phyloP scores from a whole-genome alignment of 2,888 invertebrate genomes.

The Drosophila gaucha region DNA sequence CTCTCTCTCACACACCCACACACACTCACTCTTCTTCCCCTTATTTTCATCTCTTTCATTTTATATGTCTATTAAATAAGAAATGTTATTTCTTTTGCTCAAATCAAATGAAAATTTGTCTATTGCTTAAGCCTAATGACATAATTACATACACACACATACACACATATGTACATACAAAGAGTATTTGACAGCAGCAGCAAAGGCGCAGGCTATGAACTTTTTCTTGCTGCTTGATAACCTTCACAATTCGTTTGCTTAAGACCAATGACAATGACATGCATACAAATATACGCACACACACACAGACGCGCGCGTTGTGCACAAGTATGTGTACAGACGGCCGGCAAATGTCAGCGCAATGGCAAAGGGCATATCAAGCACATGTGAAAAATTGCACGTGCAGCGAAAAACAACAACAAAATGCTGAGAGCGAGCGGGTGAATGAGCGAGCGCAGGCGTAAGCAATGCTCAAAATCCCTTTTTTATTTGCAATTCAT shows the following conservation, averaged over 20 bases:
- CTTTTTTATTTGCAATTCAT: constrained; percentile 3
- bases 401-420: constrained; percentile 45
- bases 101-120: constrained; percentile 1
- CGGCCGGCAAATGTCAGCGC: constrained; percentile 46
- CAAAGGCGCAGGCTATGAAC: constrained; percentile 14
- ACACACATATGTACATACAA: neutral
- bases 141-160: neutral
- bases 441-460: constrained; percentile 40
- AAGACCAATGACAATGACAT: constrained; percentile 42
- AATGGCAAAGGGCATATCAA: constrained; percentile 30
- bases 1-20: too few relatives aligned
- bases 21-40: too few relatives aligned
- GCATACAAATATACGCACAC: constrained; percentile 5
- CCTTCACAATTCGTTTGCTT: constrained; percentile 38
- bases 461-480: constrained; percentile 13
- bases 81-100: neutral
- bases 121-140: constrained; percentile 4
- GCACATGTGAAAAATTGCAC: constrained; percentile 67
- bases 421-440: constrained; percentile 11
- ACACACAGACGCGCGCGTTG: neutral
- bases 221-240: constrained; percentile 30
- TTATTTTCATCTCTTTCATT: neutral
- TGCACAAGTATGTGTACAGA: neutral
- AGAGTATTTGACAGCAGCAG: neutral
- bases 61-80: neutral